Conservation (phyloP, 2,888 invertebrate genomes). For the Drosophila sordidula region DNA sequence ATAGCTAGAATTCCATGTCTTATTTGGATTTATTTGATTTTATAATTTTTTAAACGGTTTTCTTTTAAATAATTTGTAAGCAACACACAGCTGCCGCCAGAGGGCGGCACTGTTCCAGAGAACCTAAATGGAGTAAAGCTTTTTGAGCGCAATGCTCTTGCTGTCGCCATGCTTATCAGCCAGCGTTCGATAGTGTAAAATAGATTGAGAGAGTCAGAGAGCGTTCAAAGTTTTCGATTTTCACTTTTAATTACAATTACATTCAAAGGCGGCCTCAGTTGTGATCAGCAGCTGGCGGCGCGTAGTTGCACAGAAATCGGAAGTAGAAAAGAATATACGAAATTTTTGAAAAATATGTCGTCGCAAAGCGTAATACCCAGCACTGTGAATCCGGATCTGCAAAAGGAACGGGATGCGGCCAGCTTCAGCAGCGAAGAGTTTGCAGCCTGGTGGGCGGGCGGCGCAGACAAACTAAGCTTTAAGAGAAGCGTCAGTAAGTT, state of each 20-base stretch:
- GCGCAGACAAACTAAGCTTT: constrained; percentile 86
- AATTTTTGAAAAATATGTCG: constrained; percentile 41
- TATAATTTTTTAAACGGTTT: background rate
- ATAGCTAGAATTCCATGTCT: too few species aligned
- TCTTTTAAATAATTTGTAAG: background rate
- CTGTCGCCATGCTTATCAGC: constrained; percentile 1
- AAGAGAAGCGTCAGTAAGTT: constrained; percentile 63
- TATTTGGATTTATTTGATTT: background rate
- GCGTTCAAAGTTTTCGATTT: constrained; percentile 9
- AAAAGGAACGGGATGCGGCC: constrained; percentile 89
- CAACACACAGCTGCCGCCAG: background rate
- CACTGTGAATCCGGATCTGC: constrained; percentile 89
- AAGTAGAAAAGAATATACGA: background rate
- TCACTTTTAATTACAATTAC: background rate
- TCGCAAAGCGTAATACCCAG: constrained; percentile 57
- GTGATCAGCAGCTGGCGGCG: constrained; percentile 10
- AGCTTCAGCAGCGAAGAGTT: constrained; percentile 90
- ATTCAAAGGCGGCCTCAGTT: constrained; percentile 16
- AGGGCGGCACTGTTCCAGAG: background rate
- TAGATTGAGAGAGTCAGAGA: background rate
- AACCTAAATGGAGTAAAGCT: constrained; percentile 2
- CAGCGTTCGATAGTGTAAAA: background rate
- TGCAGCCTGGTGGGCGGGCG: constrained; percentile 91
- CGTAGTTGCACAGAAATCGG: background rate
- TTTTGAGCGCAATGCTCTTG: background rate